Base-by-base conservation (phyloP, 2,113 vertebrate genomes). In the Fulica atra region DNA sequence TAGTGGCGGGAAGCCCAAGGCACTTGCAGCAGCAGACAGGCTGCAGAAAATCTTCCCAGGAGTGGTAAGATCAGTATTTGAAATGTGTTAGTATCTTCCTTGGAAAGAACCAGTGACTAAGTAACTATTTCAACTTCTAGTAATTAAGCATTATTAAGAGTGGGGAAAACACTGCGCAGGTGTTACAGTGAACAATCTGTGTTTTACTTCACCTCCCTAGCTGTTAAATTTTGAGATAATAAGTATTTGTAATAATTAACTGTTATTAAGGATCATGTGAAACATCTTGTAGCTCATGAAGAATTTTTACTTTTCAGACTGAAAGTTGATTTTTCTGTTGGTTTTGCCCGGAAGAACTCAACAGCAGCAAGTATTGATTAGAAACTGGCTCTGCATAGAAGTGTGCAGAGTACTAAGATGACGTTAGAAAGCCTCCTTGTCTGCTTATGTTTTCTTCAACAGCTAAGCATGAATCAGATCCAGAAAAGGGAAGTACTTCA, bases 21-120 rank as follows among this genome's bases (percentile, higher is more conserved):
- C 99, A 33, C 91, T 98, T 70, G 99, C 99, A 38, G 99, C 99
- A 51, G 99, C 98, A 15, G 99, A 99, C 10, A 98, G 98, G 66
- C 98, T 99, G 13, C 98, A 97, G 96, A 99, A 99, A 97, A 99
- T 99, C 96, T 99, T 99, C 92, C 99, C 99, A 8, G 99, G 99
- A 92, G 99, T 99, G 98, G 99, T 99, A 97, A 92, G 99, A 95
- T 44, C 56, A 54, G 56, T 36, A 57, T 82, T 82, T 65, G 23
- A 72, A 50, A 31, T n/a, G n/a, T 53, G 18, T 40, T 86, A 33
- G 44, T 46, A 7, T 1, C 2, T 63, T 19, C 21, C 26, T 33
- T 26, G 8, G 26, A 26, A 31, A 78, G 8, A 50, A 69, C 10
- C 16, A 42, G 3, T 8, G 11, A 9, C 13, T 86, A 28, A 48